Evolutionary conservation across 1,140 invertebrate genomes (phyloP), one percentile per base, ranked within the genome.

Genomic region (Caenorhabditis remanei): DNA sequence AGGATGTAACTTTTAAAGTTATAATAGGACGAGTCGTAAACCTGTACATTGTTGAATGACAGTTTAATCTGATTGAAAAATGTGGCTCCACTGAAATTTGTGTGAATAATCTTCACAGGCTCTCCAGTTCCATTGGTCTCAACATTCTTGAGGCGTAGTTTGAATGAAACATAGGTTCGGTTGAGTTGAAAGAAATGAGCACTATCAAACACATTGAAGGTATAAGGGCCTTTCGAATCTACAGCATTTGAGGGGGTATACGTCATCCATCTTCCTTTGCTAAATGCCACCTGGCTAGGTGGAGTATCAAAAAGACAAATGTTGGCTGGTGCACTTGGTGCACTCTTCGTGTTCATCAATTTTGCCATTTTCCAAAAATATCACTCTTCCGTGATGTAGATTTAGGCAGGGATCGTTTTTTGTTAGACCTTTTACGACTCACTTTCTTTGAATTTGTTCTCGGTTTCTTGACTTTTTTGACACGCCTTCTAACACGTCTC

Each of bases 351-450:
- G 21, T 63, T 63, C 58, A 63, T 63, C 21, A 63, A 63, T 24
- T 63, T 63, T 63, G 58, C 58, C 58, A 63, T 63, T 63, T 63
- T 63, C 58, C 58, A 32, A 63, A 63, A 24, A 63, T 63, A 63
- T 63, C 58, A 4, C 21, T 63, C 13, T 63, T 63, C 3, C 19
- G n/a, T 4, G 21, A 63, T 24, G 21, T 24, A 24, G n/a, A 24
- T 32, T 63, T 63, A 7, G n/a, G 58, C 13, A 63, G 58, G 5
- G 2, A 24, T 5, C 58, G n/a, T 24, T 63, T 63, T 63, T 63
- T 63, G 32, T 58, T 58, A 5, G 55, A 5, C 48, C 48, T 50
- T 50, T 50, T 58, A 11, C 19, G 8, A 4, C 55, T 16, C 19
- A 16, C 55, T 58, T 58, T n/a, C 19, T 58, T 58, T 19, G 4